Evolutionary conservation across 2,113 vertebrate species (phyloP), one percentile per base, ranked within the genome.

Genomic region (Cinclus cinclus): DNA sequence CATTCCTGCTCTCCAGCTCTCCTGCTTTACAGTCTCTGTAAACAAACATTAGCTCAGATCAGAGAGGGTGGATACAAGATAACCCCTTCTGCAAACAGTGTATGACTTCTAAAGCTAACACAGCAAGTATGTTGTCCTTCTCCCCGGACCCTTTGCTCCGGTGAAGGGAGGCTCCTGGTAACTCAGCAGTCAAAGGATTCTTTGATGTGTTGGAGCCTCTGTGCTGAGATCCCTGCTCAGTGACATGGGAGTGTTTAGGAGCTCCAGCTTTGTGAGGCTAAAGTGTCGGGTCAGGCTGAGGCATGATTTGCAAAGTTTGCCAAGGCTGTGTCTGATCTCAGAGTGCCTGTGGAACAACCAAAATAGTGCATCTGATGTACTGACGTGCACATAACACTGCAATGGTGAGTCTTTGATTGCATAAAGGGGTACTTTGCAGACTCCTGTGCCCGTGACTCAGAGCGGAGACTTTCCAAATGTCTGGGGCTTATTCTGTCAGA

Each of bases 11-110:
- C 70, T 65, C 35, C 67, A 31, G 46, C 69, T 95, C 74, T 96
- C 87, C 90, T 33, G 47, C 90, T 94, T 92, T 88, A 81, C 91
- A 95, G 84, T 27, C 74, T 95, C 91, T 75, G 85, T 87, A 96
- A 97, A 97, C 85, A 98, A 96, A 83, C 83, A 91, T 87, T 53
- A 82, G 78, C 92, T 92, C 27, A 95, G 95, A 96, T 97, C 95
- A 96, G 95, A 94, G 80, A 30, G 39, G 95, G 95, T 97, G 94
- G 90, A 96, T 89, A 96, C 65, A 94, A 97, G 97, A 98, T 97
- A 98, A 98, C 92, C 94, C 70, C 77, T 94, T 97, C 88, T 91
- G 94, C 96, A 97, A 97, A 97, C 78, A 97, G 90, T 7, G 52
- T 35, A 6, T 24, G 90, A 88, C 94, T 97, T 94, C 94, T 94